These are phyloP conservation scores for Clangula hyemalis DNA, from an alignment of 2,797 vertebrate genomes.

Conservation along the genomic window DNA sequence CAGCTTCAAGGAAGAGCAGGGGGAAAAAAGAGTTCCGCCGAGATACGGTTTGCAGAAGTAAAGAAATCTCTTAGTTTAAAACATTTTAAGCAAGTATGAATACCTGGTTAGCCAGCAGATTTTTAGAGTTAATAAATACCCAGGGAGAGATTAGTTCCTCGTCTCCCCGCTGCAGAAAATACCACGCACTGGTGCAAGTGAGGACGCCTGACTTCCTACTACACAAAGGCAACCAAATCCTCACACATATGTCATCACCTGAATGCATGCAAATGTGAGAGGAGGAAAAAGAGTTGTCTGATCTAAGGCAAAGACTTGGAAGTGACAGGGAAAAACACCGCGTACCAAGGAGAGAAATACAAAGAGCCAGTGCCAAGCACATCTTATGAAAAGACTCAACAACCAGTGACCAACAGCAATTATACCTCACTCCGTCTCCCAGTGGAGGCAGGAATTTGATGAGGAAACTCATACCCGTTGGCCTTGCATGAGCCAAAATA, in stretches of 20 bases:
- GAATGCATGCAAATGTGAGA: conserved; percentile 52
- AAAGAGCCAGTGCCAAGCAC: conserved; percentile 37
- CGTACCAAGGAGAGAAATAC: conserved; percentile 8
- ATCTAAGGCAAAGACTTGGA: conserved; percentile 30
- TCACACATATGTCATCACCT: conserved; percentile 4
- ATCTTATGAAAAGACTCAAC: not conserved
- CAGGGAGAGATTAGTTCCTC: conserved; percentile 17
- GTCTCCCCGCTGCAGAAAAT: conserved; percentile 13
- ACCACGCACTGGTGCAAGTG: not conserved
- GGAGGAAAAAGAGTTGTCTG: conserved; percentile 28
- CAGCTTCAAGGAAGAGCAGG: not conserved
- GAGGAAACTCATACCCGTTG: conserved; percentile 8
- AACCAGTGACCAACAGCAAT: conserved; percentile 13
- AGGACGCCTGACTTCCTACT: conserved; percentile 46
- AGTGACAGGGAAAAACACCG: conserved; percentile 41
- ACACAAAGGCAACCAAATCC: conserved; percentile 53
- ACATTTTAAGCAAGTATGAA: conserved; percentile 9
- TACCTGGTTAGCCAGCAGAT: conserved; percentile 3
- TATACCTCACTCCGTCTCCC: not conserved
- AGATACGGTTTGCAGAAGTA: conserved; percentile 10
- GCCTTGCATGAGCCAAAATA: not conserved
- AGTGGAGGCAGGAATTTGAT: not conserved
- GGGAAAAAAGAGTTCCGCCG: not conserved
- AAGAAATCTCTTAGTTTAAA: not conserved
- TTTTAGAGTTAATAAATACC: conserved; percentile 34